phyloP scores from a whole-genome alignment of 1,140 invertebrate species.

The Drosophila repleta region DNA sequence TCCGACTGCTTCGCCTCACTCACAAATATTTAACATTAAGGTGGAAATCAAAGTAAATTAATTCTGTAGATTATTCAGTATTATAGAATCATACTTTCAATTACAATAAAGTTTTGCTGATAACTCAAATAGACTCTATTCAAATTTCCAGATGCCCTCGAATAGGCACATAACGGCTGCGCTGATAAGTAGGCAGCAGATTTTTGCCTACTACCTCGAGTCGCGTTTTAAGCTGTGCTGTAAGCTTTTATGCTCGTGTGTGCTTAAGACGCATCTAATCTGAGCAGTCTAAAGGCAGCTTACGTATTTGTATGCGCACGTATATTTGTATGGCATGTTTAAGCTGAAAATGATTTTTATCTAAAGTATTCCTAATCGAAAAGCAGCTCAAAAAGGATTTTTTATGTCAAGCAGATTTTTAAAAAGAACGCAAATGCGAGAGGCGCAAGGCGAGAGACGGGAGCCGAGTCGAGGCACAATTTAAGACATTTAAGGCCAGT shows the following conservation, averaged over 20 bases:
- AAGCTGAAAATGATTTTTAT: not conserved
- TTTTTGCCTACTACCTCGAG: not conserved
- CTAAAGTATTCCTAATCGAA: not conserved
- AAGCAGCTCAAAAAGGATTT: constrained; percentile 7
- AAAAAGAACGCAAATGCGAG: not conserved
- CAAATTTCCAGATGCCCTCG: not conserved
- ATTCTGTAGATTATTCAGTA: not conserved
- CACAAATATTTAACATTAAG: too few species aligned
- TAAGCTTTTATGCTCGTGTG: constrained; percentile 42
- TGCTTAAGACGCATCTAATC: constrained; percentile 48
- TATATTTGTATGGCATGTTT: constrained; percentile 9
- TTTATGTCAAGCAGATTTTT: not conserved
- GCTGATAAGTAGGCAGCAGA: constrained; percentile 33
- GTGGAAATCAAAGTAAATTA: not conserved
- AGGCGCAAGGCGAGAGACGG: too few species aligned
- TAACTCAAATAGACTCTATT: not conserved
- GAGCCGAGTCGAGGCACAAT: too few species aligned
- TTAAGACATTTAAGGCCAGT: not conserved
- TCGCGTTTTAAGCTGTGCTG: constrained; percentile 20
- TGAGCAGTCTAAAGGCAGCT: constrained; percentile 48
- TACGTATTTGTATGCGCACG: constrained; percentile 24
- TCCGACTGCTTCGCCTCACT: not conserved
- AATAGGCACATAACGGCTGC: not conserved
- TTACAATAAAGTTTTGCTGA: too few species aligned
- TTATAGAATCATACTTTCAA: too few species aligned